Evolutionary conservation across 37 sponge, comb jelly and placozoan genomes (phyloP).

Genomic region (Cliona cf. orientalis): DNA sequence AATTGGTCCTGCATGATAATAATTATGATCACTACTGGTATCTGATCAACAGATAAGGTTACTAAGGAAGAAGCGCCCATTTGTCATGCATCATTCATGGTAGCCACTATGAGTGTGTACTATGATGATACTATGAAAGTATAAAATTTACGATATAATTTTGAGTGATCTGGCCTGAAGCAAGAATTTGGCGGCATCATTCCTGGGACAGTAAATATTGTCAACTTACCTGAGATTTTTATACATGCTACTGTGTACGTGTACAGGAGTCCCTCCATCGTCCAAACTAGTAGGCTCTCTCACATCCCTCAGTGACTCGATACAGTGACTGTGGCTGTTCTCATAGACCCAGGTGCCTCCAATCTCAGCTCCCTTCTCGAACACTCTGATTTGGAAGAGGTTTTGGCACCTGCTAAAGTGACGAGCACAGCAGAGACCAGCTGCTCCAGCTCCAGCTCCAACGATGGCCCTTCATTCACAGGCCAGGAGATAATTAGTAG

Average conservation of each 20-base stretch:
- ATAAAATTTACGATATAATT: no score
- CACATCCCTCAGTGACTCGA: neutral
- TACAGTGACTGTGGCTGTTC: no score
- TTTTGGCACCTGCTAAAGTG: constrained; percentile 30
- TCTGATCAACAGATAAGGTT: no score
- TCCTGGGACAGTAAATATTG: no score
- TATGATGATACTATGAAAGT: no score
- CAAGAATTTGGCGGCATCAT: no score
- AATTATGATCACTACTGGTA: no score
- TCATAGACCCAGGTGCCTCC: constrained; percentile 80
- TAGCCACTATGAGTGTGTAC: no score
- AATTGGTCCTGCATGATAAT: constrained; percentile 67
- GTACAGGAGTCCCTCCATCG: neutral
- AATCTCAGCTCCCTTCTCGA: constrained; percentile 42
- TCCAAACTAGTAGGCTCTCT: neutral
- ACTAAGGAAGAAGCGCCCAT: no score
- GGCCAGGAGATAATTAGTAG: no score
- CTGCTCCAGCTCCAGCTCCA: constrained; percentile 75
- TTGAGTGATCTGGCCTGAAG: no score
- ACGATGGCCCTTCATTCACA: constrained; percentile 59
- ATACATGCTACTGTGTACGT: constrained; percentile 33
- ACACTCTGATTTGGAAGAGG: constrained; percentile 31
- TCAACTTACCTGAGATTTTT: constrained; percentile 30
- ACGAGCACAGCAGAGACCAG: constrained; percentile 62
- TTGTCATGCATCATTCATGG: no score